Conservation (phyloP, 2,888 invertebrate genomes). For the Macropis europaea region DNA sequence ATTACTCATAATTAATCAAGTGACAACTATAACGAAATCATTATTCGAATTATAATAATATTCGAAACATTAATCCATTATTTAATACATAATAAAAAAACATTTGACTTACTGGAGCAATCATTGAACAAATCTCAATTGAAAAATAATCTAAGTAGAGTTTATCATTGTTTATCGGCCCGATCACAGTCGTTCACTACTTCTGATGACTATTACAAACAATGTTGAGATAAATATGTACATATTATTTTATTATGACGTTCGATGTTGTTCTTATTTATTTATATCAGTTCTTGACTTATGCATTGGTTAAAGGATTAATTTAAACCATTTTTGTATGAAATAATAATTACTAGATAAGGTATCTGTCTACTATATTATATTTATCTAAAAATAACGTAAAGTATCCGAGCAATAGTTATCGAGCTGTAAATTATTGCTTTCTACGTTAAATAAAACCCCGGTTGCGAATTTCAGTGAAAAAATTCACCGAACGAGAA, state of each 20-base stretch:
- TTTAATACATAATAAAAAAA: too few species aligned
- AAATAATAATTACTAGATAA: conserved; percentile 28
- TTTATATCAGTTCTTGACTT: neutral
- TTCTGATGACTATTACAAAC: neutral
- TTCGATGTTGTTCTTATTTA: neutral
- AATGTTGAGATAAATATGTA: neutral
- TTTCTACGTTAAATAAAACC: conserved; percentile 30
- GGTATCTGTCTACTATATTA: conserved; percentile 37
- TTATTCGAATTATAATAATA: too few species aligned
- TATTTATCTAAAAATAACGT: conserved; percentile 39
- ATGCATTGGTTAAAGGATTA: neutral
- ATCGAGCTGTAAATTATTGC: conserved; percentile 44
- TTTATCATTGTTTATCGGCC: too few species aligned
- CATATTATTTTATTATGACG: neutral
- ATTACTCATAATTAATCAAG: neutral
- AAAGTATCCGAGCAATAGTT: conserved; percentile 25
- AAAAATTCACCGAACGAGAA: conserved; percentile 41
- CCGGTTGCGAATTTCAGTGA: conserved; percentile 48
- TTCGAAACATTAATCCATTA: too few species aligned
- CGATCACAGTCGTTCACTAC: too few species aligned
- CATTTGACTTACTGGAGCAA: too few species aligned
- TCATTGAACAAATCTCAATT: too few species aligned
- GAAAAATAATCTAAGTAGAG: too few species aligned
- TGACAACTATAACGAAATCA: too few species aligned
- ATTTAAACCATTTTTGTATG: conserved; percentile 20